Evolutionary conservation across 2,797 vertebrate genomes (phyloP).

Genomic region (Bradypodion pumilum): DNA sequence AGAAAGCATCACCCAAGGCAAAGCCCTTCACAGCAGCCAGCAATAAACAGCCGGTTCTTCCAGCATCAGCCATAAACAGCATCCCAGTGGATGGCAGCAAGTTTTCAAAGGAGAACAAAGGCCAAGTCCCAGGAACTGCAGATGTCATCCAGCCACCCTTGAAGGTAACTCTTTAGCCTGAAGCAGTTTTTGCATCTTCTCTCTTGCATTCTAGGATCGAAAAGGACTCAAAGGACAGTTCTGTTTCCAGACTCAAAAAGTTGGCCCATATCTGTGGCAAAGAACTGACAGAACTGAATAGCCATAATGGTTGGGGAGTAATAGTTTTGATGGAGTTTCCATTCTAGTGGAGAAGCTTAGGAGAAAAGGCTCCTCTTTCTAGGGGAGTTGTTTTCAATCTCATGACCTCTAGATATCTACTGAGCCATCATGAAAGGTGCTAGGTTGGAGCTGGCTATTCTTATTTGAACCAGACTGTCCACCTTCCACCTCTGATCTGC

Average conservation of each 20-base stretch:
- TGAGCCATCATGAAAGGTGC: no score
- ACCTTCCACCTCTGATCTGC: background rate
- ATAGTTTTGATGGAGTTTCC: background rate
- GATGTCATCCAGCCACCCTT: slow-evolving; percentile 71
- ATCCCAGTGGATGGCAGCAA: slow-evolving; percentile 4
- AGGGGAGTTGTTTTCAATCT: background rate
- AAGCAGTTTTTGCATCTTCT: background rate
- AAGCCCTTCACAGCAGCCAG: slow-evolving; percentile 38
- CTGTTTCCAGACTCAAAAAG: background rate
- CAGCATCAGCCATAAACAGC: background rate
- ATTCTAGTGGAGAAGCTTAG: background rate
- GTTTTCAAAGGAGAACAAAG: slow-evolving; percentile 31
- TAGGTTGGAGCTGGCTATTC: background rate
- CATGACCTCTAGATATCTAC: background rate
- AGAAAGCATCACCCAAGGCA: slow-evolving; percentile 57
- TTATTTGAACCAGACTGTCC: background rate
- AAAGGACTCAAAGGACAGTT: background rate
- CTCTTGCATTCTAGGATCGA: background rate
- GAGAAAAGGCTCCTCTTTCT: background rate
- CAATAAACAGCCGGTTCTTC: background rate
- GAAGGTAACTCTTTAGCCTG: slow-evolving; percentile 70
- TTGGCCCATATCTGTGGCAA: background rate
- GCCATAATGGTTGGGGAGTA: background rate
- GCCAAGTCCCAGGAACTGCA: background rate
- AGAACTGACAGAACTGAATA: background rate